Base-by-base conservation (phyloP, 2,113 vertebrate genomes). In the Mobula hypostoma region DNA sequence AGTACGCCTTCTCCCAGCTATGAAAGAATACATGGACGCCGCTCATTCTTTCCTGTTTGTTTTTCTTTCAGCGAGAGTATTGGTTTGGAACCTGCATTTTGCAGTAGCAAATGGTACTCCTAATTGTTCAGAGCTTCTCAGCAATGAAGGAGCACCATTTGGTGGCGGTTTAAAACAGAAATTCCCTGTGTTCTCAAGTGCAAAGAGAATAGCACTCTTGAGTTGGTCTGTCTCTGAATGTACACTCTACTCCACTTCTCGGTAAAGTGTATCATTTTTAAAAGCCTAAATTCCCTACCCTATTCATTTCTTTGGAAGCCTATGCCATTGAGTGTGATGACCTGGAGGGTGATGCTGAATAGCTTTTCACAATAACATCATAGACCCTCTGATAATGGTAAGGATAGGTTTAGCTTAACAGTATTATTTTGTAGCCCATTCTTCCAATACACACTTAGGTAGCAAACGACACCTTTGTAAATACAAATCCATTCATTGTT, bases 381-480 rank as follows among this genome's bases (percentile, higher is more conserved):
- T 56, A 76, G 70, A 56, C 68, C 24, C 58, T 40, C 91, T 32
- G 21, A 93, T 40, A 93, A 93, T 93, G 91, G 68, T 93, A 74
- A 76, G 91, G 91, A 93, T 93, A 93, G 91, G 70, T 93, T 93
- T 93, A 74, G 91, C 70, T 74, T 74, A 93, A 93, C 91, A 48
- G 66, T 74, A 93, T 93, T 93, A 93, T 93, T 93, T 93, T 93
- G 68, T 70, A 72, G 70, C 27, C 68, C 91, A 93, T 74, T 29
- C 68, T 93, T 74, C 70, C 68, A 93, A 27, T 93, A 70, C 17
- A 93, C 70, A 74, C 91, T 93, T 93, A 74, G 91, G 70, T 93
- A 93, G 91, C 70, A 93, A 76, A 93, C 24, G 91, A 93, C 91
- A 93, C 91, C 91, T 93, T 93, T 93, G 91, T 93, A 93, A 93